Evolutionary conservation across 1,140 invertebrate genomes (phyloP), one percentile per base, ranked within the genome.

Genomic region (Conopomorpha cramerella): DNA sequence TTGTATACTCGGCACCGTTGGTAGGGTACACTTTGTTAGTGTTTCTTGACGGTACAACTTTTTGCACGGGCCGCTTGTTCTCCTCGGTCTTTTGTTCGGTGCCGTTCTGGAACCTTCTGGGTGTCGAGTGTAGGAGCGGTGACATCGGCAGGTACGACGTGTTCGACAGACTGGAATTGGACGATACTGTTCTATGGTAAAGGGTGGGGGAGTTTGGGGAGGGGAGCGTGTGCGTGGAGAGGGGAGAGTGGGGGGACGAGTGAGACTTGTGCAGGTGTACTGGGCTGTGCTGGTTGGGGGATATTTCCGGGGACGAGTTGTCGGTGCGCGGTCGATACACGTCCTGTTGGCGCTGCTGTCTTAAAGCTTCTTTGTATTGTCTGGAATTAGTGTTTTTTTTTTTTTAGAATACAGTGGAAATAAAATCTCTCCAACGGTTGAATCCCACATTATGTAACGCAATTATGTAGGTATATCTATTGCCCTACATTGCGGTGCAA

Each of bases 341-440:
- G 52, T 92, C 90, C 65, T 88, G 86, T 16, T 84, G 87, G 41
- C 91, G 81, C 65, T 92, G 90, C 54, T 90, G 88, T 65, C 87
- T 86, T 62, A 92, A 66, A 27, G 91, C 89, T 81, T 93, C 91
- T 79, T 92, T 92, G 76, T 92, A 93, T 79, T 93, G 90, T 76
- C 90, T 86, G 62, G 10, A 81, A 79, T 33, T 36, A 32, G 12
- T 25, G 29, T 31, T 26, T 11, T 2, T 17, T 41, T 35, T 31
- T n/a, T n/a, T n/a, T n/a, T n/a, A n/a, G n/a, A n/a, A n/a, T n/a
- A n/a, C n/a, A n/a, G n/a, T n/a, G n/a, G n/a, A n/a, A n/a, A n/a
- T n/a, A n/a, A n/a, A n/a, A n/a, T n/a, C n/a, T n/a, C n/a, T n/a
- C n/a, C n/a, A n/a, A n/a, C n/a, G n/a, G n/a, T n/a, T n/a, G n/a